Evolutionary conservation across 2,888 invertebrate species (phyloP), one percentile per base, ranked within the genome.

Genomic region (Pheosia tremula): DNA sequence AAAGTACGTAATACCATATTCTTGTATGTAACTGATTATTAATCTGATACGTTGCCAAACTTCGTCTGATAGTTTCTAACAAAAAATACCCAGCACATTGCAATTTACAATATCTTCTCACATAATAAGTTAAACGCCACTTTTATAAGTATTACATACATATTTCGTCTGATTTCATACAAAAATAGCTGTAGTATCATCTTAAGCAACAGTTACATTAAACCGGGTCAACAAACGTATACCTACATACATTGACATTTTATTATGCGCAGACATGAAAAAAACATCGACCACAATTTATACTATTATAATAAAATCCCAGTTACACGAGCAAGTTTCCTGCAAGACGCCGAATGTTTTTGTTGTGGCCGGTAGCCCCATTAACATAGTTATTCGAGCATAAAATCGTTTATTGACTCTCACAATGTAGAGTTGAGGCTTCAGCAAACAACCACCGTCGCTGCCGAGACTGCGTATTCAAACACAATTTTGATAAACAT

Each of bases 311-410:
- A 67, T 67, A 68, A 68, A 67, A 61, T 58, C 60, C 64, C 61
- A 62, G 56, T 68, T 67, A 67, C 61, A 61, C 61, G 57, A 62
- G 64, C 75, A 68, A 80, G 73, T 72, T 69, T 71, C 70, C 74
- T 60, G 60, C 60, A 77, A 80, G 81, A 78, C 72, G 70, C 63
- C 70, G 67, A 74, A 76, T 84, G 84, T 86, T 88, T 87, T 88
- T 89, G 83, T 86, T 87, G 77, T 80, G 79, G 74, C 79, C 75
- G 72, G 71, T 63, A 64, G 70, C 72, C 72, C 78, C 74, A 91
- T 90, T 90, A 89, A 74, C 89, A 90, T 89, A 89, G 85, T 88
- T 87, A 87, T 87, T 88, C 84, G 78, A 81, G 85, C 88, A 83
- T 88, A 78, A 87, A 89, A 89, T 85, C 80, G 83, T 85, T 86